These are phyloP conservation scores for Actinia tenebrosa DNA, from an alignment of 64 coral and sea anemone genomes.

Conservation along the genomic window DNA sequence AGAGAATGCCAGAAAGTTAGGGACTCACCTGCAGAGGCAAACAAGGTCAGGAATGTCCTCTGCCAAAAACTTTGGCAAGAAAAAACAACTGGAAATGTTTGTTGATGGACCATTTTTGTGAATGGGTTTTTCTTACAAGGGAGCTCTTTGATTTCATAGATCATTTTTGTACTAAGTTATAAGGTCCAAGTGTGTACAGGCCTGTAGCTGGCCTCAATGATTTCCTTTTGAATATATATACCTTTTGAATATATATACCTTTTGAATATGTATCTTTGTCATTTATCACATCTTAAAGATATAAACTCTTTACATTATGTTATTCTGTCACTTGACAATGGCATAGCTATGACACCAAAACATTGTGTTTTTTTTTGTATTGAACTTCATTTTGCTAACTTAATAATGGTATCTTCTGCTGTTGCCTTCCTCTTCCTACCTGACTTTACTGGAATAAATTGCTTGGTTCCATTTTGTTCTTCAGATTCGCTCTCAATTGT, in stretches of 20 bases:
- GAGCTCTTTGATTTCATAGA: neutral
- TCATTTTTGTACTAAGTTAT: neutral
- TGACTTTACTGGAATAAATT: constrained; percentile 20
- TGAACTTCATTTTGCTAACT: too few species aligned
- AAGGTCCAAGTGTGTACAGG: neutral
- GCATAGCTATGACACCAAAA: too few species aligned
- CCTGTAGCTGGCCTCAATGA: neutral
- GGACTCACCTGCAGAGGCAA: constrained; percentile 17
- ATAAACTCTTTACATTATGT: neutral
- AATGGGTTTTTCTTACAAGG: neutral
- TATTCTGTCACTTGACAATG: too few species aligned
- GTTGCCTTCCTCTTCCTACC: neutral
- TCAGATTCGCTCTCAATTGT: neutral
- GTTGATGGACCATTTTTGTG: neutral
- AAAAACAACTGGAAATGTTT: constrained; percentile 41
- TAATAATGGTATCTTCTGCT: constrained; percentile 25
- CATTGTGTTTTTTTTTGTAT: too few species aligned
- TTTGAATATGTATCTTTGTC: neutral
- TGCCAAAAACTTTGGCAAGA: constrained; percentile 49
- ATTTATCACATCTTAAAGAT: neutral
- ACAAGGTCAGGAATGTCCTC: constrained; percentile 32
- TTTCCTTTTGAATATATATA: neutral
- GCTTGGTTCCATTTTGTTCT: constrained; percentile 11
- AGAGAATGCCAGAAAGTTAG: constrained; percentile 16
- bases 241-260: too few species aligned